phyloP scores from a whole-genome alignment of 2,113 vertebrate genomes.

The Vulpes ferrilata region DNA sequence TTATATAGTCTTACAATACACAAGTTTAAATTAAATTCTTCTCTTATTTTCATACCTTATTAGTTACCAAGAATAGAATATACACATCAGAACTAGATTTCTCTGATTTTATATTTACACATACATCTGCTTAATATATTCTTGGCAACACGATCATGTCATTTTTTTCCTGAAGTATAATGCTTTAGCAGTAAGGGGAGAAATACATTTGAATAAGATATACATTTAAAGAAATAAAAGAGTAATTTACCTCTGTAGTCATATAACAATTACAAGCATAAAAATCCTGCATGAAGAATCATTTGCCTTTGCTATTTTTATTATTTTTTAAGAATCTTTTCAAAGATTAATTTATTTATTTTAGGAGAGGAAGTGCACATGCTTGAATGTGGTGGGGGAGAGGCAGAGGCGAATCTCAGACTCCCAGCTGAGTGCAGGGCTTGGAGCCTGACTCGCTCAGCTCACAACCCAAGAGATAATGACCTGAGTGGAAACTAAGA shows the following conservation, averaged over 20 bases:
- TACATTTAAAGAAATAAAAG: constrained; percentile 3
- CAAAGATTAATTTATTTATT: background rate
- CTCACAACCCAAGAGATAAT: background rate
- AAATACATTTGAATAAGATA: background rate
- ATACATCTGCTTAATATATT: background rate
- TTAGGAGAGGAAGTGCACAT: background rate
- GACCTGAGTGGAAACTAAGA: background rate
- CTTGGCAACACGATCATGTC: background rate
- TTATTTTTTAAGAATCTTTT: background rate
- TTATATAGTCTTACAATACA: background rate
- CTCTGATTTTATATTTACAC: constrained; percentile 46
- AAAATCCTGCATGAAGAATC: constrained; percentile 43
- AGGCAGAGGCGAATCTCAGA: background rate
- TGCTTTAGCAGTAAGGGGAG: constrained; percentile 1
- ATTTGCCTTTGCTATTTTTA: background rate
- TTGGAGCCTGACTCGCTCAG: background rate
- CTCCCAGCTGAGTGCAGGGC: background rate
- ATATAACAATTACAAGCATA: constrained; percentile 21
- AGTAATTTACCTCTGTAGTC: constrained; percentile 14
- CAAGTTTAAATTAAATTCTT: constrained; percentile 54
- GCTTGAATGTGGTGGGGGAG: background rate
- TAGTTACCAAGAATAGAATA: constrained; percentile 18
- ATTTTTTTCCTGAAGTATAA: background rate
- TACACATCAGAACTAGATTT: background rate
- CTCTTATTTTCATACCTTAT: constrained; percentile 25